A percentile compares a stretch with the other conserved stretches of the same genome.
Conservation (phyloP, 1,140 invertebrate genomes). For the Zaprionus ghesquierei region DNA sequence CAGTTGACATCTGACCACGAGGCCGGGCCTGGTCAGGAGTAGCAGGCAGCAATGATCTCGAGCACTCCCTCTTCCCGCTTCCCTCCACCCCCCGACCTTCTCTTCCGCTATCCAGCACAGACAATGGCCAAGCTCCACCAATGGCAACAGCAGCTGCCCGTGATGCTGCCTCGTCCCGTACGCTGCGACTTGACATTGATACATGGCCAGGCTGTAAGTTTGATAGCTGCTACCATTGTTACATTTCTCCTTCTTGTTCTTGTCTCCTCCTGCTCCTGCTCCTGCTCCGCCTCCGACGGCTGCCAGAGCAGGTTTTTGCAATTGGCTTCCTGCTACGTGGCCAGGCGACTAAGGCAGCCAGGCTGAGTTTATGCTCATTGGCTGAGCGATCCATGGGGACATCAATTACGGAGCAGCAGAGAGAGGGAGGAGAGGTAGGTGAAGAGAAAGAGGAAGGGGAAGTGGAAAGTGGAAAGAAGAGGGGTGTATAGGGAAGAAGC, state of each 20-base stretch:
- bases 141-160: constrained; percentile 40
- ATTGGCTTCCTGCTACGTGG: constrained; percentile 33
- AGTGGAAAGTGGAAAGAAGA: background rate
- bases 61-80: background rate
- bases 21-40: constrained; percentile 36
- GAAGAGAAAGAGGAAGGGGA: background rate
- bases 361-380: constrained; percentile 50
- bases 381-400: constrained; percentile 27
- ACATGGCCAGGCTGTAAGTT: constrained; percentile 67
- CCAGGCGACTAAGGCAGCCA: background rate
- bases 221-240: constrained; percentile 76
- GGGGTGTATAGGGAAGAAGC: background rate
- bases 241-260: constrained; percentile 31
- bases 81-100: background rate
- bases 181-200: constrained; percentile 64
- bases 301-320: constrained; percentile 40
- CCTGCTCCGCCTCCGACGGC: background rate
- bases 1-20: constrained; percentile 48
- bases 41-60: constrained; percentile 5
- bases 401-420: constrained; percentile 25
- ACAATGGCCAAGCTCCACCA: constrained; percentile 58
- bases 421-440: background rate
- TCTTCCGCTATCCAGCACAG: constrained; percentile 4
- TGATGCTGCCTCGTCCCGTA: constrained; percentile 41
- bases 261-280: background rate